Percentiles rank a stretch among this genome's conserved stretches.
phyloP scores from a whole-genome alignment of 1,140 invertebrate genomes.

The Tenebrio molitor region DNA sequence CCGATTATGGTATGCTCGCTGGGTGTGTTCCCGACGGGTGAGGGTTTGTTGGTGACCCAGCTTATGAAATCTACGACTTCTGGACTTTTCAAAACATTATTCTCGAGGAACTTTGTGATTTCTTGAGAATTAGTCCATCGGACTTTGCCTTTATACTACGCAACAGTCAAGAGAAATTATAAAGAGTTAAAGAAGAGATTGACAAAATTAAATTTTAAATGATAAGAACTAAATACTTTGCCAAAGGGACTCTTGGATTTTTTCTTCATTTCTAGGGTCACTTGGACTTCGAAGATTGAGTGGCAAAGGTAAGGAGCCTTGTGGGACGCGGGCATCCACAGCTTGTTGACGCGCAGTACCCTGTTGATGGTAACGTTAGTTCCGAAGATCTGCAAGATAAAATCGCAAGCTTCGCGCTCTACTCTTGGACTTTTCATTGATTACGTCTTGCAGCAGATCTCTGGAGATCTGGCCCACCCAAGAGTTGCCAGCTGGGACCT shows the following conservation, averaged over 20 bases:
- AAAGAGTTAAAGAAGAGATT: no score
- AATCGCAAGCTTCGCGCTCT: constrained; percentile 7
- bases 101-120: constrained; percentile 49
- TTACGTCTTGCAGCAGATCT: constrained; percentile 53
- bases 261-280: constrained; percentile 52
- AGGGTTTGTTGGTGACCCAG: constrained; percentile 9
- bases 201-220: background rate
- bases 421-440: background rate
- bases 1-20: constrained; percentile 49
- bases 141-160: constrained; percentile 59
- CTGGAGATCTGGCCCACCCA: constrained; percentile 48
- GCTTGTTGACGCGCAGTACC: constrained; percentile 54
- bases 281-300: constrained; percentile 49
- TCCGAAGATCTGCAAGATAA: constrained; percentile 51
- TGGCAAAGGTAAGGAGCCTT: constrained; percentile 45
- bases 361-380: constrained; percentile 31
- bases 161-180: background rate
- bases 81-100: constrained; percentile 54
- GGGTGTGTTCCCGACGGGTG: constrained; percentile 26
- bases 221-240: constrained; percentile 48
- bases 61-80: constrained; percentile 55
- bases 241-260: constrained; percentile 56
- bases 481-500: constrained; percentile 28
- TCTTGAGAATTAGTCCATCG: constrained; percentile 57
- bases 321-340: constrained; percentile 52